Evolutionary conservation across 2,888 invertebrate genomes (phyloP).

Genomic region (Dione vanillae): DNA sequence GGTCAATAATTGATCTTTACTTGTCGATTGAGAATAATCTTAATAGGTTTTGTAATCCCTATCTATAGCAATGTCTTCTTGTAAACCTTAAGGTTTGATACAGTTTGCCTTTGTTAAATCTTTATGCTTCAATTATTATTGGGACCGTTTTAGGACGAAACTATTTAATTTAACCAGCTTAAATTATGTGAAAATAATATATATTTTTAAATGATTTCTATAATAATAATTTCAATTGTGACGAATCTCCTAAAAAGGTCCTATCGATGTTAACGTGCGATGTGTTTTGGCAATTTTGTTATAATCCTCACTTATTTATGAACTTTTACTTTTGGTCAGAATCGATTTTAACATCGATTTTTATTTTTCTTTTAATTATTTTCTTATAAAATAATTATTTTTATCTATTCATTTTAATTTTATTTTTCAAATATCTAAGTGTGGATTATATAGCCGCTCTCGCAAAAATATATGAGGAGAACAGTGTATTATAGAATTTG

Average conservation of each 20-base stretch:
- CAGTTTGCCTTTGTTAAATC: constrained; percentile 5
- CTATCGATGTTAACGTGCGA: constrained; percentile 11
- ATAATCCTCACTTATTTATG: constrained; percentile 8
- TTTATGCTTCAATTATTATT: constrained; percentile 5
- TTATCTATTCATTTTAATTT: background rate
- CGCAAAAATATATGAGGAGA: constrained; percentile 51
- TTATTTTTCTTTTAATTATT: background rate
- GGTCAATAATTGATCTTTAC: constrained; percentile 24
- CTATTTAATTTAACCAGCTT: constrained; percentile 11
- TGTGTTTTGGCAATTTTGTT: background rate
- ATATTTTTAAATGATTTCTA: background rate
- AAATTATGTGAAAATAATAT: constrained; percentile 13
- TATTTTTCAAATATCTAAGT: background rate
- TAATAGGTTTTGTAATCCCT: constrained; percentile 29
- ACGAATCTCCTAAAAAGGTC: constrained; percentile 22
- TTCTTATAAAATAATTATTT: background rate
- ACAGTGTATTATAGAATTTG: constrained; percentile 74
- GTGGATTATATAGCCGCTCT: constrained; percentile 19
- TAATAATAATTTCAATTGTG: constrained; percentile 4
- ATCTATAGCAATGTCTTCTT: background rate
- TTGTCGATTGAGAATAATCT: constrained; percentile 28
- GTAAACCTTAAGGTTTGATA: constrained; percentile 7
- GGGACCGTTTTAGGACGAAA: constrained; percentile 21
- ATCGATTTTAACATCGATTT: background rate
- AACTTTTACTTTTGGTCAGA: background rate